Evolutionary conservation across 2,888 invertebrate genomes (phyloP).

Genomic region (Laspeyria flexula): DNA sequence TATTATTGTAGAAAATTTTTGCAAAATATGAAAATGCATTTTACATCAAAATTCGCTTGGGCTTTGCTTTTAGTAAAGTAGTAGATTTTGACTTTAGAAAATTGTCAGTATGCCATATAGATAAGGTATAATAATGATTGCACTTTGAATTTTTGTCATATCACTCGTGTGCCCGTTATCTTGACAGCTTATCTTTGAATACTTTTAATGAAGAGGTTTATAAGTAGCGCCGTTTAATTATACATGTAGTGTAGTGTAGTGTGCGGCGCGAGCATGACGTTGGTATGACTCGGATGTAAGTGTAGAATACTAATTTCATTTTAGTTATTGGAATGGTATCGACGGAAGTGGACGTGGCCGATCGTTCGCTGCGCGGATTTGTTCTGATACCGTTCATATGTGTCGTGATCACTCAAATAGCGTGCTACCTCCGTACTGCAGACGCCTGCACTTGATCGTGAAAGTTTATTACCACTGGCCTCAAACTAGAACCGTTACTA

Average conservation of each 20-base stretch:
- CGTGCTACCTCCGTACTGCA: slow-evolving; percentile 65
- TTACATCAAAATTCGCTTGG: neutral
- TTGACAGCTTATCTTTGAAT: slow-evolving; percentile 34
- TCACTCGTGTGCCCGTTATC: slow-evolving; percentile 38
- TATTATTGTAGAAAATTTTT: no score
- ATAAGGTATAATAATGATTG: slow-evolving; percentile 18
- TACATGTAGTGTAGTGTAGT: no score
- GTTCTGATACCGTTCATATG: slow-evolving; percentile 56
- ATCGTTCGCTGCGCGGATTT: slow-evolving; percentile 49
- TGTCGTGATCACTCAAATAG: slow-evolving; percentile 63
- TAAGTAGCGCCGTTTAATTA: slow-evolving; percentile 25
- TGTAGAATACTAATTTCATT: slow-evolving; percentile 46
- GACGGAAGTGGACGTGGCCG: slow-evolving; percentile 71
- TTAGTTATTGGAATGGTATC: slow-evolving; percentile 72
- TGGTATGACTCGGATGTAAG: slow-evolving; percentile 32
- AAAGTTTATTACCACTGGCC: slow-evolving; percentile 81
- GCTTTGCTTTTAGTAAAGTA: slow-evolving; percentile 29
- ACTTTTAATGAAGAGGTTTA: slow-evolving; percentile 17
- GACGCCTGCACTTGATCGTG: slow-evolving; percentile 80
- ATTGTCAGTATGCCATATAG: slow-evolving; percentile 3
- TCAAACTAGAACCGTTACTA: slow-evolving; percentile 78
- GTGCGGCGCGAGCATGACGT: slow-evolving; percentile 28
- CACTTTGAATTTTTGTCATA: slow-evolving; percentile 26
- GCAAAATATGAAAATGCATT: no score
- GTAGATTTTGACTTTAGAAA: slow-evolving; percentile 4